Percentiles rank a stretch among this genome's conserved stretches.
phyloP scores from a whole-genome alignment of 1,140 invertebrate genomes.

The Dufourea novaeangliae region DNA sequence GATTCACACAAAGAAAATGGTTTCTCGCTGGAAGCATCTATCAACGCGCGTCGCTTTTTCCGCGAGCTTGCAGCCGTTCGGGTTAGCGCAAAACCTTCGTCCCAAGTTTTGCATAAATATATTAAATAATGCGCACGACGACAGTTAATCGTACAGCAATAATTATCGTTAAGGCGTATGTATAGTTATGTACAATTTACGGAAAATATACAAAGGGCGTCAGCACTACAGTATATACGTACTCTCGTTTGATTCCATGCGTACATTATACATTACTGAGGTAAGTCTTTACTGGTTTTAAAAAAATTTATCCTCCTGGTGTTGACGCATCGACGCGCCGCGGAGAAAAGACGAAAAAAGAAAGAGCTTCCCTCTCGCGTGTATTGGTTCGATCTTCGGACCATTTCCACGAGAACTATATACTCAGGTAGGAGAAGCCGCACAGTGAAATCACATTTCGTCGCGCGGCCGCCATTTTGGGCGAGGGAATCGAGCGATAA shows the following conservation, averaged over 20 bases:
- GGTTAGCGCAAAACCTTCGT: neutral
- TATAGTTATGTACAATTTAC: constrained; percentile 70
- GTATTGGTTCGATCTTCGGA: constrained; percentile 29
- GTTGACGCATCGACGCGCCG: constrained; percentile 2
- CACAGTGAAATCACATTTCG: constrained; percentile 18
- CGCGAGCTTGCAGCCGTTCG: constrained; percentile 10
- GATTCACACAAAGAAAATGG: too few species aligned
- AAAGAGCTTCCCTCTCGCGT: neutral
- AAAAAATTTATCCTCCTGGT: constrained; percentile 16
- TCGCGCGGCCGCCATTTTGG: neutral
- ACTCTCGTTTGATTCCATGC: constrained; percentile 70
- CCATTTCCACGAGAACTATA: constrained; percentile 25
- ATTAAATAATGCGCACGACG: constrained; percentile 61
- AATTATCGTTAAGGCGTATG: constrained; percentile 67
- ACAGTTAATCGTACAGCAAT: constrained; percentile 57
- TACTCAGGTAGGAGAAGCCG: too few species aligned
- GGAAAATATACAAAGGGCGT: constrained; percentile 72
- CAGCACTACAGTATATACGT: constrained; percentile 64
- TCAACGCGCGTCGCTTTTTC: constrained; percentile 32
- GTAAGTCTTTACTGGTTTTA: constrained; percentile 67
- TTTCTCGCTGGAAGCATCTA: too few species aligned
- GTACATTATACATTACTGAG: constrained; percentile 63
- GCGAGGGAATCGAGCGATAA: constrained; percentile 44
- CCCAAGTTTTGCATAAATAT: constrained; percentile 50
- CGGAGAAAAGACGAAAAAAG: constrained; percentile 5